Conservation (phyloP, 2,888 invertebrate species). For the Odontomyia ornata region DNA sequence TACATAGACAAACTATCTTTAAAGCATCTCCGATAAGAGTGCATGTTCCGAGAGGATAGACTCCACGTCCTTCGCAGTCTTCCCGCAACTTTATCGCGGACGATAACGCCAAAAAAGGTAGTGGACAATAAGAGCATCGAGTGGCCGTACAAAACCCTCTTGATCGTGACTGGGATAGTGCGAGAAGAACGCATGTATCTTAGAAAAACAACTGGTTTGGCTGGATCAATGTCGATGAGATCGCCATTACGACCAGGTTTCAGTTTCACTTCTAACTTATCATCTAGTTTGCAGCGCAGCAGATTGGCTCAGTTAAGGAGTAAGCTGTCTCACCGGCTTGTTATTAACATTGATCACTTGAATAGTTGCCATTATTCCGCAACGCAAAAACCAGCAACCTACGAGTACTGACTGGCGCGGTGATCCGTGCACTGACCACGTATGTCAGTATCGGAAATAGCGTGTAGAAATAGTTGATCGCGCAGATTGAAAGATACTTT, state of each 20-base stretch:
- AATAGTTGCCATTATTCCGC: constrained; percentile 29
- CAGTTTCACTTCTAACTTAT: constrained; percentile 47
- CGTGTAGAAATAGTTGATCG: constrained; percentile 46
- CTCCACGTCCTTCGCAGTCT: not conserved
- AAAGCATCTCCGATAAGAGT: not conserved
- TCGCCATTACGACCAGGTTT: constrained; percentile 38
- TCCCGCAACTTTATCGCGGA: constrained; percentile 40
- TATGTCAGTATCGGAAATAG: constrained; percentile 48
- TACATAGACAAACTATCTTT: not conserved
- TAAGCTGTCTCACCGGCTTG: constrained; percentile 43
- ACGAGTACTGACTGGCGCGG: constrained; percentile 25
- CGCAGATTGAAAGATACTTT: constrained; percentile 48
- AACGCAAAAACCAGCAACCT: constrained; percentile 29
- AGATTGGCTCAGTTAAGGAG: constrained; percentile 29
- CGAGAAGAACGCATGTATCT: constrained; percentile 29
- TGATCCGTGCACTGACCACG: constrained; percentile 45
- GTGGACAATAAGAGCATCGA: constrained; percentile 33
- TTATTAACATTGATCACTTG: constrained; percentile 49
- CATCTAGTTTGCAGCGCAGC: constrained; percentile 41
- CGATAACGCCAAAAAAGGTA: constrained; percentile 44
- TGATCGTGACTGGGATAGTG: constrained; percentile 19
- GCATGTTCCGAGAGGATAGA: not conserved
- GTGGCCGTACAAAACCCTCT: not conserved
- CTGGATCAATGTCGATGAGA: constrained; percentile 41
- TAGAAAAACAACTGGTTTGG: constrained; percentile 25